Evolutionary conservation across 2,113 vertebrate genomes (phyloP).

Genomic region (Trogon surrucura): DNA sequence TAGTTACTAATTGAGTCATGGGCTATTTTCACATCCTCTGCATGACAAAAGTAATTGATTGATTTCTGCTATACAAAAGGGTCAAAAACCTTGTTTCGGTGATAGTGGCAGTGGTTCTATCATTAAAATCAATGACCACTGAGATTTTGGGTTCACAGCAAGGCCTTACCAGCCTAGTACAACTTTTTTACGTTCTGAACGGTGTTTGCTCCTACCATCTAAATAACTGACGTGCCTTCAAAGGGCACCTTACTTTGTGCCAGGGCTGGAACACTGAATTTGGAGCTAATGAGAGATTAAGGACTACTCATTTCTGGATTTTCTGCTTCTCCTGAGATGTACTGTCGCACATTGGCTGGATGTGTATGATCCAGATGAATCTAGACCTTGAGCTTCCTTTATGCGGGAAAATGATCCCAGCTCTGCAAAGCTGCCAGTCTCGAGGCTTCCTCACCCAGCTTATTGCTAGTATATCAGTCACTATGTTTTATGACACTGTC

Average conservation of each 20-base stretch:
- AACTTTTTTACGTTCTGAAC: neutral
- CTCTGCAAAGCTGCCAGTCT: constrained; percentile 66
- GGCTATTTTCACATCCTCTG: neutral
- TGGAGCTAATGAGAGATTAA: constrained; percentile 58
- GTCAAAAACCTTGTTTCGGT: neutral
- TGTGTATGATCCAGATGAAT: constrained; percentile 69
- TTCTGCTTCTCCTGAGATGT: constrained; percentile 75
- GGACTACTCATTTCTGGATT: constrained; percentile 63
- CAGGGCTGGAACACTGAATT: constrained; percentile 54
- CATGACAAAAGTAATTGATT: neutral
- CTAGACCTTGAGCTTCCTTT: constrained; percentile 74
- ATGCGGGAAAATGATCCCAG: constrained; percentile 69
- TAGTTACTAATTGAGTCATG: neutral
- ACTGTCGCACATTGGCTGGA: constrained; percentile 68
- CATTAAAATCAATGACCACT: neutral
- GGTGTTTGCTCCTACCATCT: neutral
- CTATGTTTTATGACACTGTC: constrained; percentile 72
- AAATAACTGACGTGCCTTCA: constrained; percentile 68
- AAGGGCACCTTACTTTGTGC: constrained; percentile 74
- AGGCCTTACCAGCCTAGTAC: neutral
- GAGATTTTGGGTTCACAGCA: neutral
- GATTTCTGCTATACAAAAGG: neutral
- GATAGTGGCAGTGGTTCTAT: neutral
- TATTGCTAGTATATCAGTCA: constrained; percentile 59
- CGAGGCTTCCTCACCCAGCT: constrained; percentile 32